These are phyloP conservation scores for Magallana gigas DNA, from an alignment of 1,140 invertebrate species.

Conservation along the genomic window DNA sequence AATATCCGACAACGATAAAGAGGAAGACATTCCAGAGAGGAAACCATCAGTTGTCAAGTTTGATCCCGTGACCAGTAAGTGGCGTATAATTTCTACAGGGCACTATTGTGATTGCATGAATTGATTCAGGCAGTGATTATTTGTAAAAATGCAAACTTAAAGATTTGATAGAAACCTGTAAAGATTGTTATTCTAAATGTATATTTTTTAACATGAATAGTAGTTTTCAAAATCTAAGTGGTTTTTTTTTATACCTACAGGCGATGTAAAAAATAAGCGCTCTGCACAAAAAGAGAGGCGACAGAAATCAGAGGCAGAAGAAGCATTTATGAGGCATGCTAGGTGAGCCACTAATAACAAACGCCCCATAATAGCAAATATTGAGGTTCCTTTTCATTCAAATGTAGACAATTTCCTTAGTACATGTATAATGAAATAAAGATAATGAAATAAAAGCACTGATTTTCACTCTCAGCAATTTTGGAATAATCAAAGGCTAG, in stretches of 20 bases:
- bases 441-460: too few relatives aligned
- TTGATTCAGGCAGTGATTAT: not conserved
- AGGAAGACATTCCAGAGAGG: not conserved
- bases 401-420: too few relatives aligned
- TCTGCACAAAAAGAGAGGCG: constrained; percentile 51
- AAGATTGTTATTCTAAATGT: not conserved
- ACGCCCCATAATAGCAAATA: not conserved
- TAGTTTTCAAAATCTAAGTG: not conserved
- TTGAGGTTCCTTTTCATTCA: not conserved
- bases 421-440: too few relatives aligned
- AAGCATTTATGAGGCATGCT: constrained; percentile 71
- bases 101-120: too few relatives aligned
- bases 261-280: constrained; percentile 57
- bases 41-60: constrained; percentile 10
- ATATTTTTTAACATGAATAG: not conserved
- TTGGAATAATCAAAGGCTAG: too few relatives aligned
- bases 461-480: too few relatives aligned
- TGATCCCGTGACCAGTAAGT: constrained; percentile 22
- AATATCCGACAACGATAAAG: not conserved
- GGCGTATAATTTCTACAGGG: not conserved
- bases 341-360: constrained; percentile 56
- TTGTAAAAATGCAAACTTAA: not conserved
- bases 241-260: not conserved
- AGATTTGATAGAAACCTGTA: not conserved
- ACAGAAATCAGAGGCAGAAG: constrained; percentile 70